These are phyloP conservation scores for Poecilia wingei DNA, from an alignment of 2,797 vertebrate species.

Conservation along the genomic window DNA sequence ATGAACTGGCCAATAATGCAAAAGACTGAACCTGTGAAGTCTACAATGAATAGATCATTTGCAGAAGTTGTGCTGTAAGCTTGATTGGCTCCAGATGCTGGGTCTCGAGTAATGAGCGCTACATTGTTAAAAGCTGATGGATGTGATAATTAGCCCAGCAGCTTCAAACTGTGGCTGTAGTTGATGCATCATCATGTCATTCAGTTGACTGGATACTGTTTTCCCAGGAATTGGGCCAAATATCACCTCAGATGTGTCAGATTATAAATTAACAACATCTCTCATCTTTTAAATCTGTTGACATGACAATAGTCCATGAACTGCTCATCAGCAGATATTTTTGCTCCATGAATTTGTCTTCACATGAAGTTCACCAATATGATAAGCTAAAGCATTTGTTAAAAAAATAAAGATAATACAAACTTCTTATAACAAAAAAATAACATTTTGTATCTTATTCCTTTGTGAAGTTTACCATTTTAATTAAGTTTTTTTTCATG, in stretches of 20 bases:
- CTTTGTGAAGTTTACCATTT: background rate
- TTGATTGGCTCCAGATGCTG: conserved; percentile 58
- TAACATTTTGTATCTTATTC: background rate
- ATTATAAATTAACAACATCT: conserved; percentile 49
- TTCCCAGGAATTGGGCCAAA: conserved; percentile 44
- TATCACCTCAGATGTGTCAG: conserved; percentile 53
- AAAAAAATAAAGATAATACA: background rate
- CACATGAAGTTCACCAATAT: background rate
- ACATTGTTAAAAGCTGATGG: conserved; percentile 47
- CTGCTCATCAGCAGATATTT: conserved; percentile 33
- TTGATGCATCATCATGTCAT: conserved; percentile 44
- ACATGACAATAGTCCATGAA: conserved; percentile 34
- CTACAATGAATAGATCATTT: conserved; percentile 36
- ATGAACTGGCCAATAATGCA: conserved; percentile 45
- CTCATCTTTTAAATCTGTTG: conserved; percentile 34
- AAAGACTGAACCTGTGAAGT: conserved; percentile 39
- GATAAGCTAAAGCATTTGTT: background rate
- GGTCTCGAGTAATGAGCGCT: conserved; percentile 42
- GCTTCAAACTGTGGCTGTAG: conserved; percentile 29
- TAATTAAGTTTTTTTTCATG: background rate
- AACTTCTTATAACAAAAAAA: background rate
- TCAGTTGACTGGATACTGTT: conserved; percentile 45
- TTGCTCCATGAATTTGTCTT: conserved; percentile 16
- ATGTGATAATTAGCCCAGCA: conserved; percentile 68
- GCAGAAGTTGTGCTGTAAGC: conserved; percentile 44